phyloP scores from a whole-genome alignment of 2,113 vertebrate species.

The Cygnus atratus region DNA sequence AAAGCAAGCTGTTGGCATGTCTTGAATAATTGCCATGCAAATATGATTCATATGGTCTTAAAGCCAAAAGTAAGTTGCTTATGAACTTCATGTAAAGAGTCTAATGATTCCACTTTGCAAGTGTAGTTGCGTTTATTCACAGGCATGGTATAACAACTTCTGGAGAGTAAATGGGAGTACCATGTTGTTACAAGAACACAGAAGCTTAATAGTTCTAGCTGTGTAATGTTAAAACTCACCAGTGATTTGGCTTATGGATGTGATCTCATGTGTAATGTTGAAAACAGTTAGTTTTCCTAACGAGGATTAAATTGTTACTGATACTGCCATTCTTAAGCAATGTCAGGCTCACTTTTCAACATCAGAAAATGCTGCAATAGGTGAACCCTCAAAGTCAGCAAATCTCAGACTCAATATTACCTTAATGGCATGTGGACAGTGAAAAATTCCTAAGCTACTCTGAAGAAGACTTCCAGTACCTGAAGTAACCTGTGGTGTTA shows the following conservation, averaged over 20 bases:
- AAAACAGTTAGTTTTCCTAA: neutral
- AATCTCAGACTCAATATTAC: neutral
- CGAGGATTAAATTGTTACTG: neutral
- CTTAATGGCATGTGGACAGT: neutral
- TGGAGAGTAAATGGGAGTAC: conserved; percentile 1
- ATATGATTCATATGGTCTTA: neutral
- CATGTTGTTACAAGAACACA: neutral
- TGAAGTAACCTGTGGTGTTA: neutral
- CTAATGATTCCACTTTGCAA: neutral
- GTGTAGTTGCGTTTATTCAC: neutral
- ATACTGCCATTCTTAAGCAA: neutral
- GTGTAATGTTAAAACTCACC: neutral
- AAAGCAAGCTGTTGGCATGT: neutral
- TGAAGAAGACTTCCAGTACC: neutral
- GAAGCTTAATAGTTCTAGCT: neutral
- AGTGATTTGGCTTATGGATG: neutral
- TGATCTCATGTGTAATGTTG: neutral
- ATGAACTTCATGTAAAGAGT: neutral
- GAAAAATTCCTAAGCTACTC: neutral
- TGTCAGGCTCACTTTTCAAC: neutral
- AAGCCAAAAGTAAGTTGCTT: neutral
- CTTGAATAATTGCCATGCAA: neutral
- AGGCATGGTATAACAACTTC: neutral
- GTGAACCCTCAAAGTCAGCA: neutral
- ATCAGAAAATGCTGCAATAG: neutral